Evolutionary conservation across 2,797 vertebrate species (phyloP), one percentile per base, ranked within the genome.

Genomic region (Sebastes minor): DNA sequence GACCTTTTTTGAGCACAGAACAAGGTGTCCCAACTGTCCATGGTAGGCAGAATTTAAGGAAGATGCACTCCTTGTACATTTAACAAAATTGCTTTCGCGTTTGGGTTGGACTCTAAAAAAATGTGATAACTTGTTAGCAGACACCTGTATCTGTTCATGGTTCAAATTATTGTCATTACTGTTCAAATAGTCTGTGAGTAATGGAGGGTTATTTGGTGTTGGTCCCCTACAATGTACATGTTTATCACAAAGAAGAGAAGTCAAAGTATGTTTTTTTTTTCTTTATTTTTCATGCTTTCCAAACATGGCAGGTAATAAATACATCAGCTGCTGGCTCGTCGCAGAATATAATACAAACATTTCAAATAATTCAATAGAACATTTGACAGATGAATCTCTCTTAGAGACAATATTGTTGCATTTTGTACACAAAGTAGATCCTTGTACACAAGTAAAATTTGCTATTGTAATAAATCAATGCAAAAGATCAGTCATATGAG

Each of bases 321-420:
- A 93, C 88, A 94, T 80, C 84, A 86, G 86, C 79, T 78, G 72
- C 73, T 84, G 83, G 76, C 63, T 84, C 80, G 16, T 62, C 57
- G 76, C 88, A 86, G 78, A 78, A 66, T 91, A 83, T 89, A 85
- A 85, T 23, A 92, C 84, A 94, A 89, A 92, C 88, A 86, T 89
- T 91, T 94, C 90, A 93, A 91, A 95, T 94, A 86, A 96, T 95
- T 96, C 96, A 96, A 95, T 96, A 94, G 95, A 96, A 96, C 95
- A 96, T 94, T 94, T 96, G 94, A 96, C 95, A 89, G 74, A 91
- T 92, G 90, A 91, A 94, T 96, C 96, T 96, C 96, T 96, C 84
- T 96, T 96, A 96, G 96, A 96, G 96, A 96, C 95, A 95, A 91
- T 71, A 60, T 91, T 86, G 83, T 85, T 82, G 82, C 73, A 83